Evolutionary conservation across 2,888 invertebrate species (phyloP), one percentile per base, ranked within the genome.

Genomic region (Polyommatus icarus): DNA sequence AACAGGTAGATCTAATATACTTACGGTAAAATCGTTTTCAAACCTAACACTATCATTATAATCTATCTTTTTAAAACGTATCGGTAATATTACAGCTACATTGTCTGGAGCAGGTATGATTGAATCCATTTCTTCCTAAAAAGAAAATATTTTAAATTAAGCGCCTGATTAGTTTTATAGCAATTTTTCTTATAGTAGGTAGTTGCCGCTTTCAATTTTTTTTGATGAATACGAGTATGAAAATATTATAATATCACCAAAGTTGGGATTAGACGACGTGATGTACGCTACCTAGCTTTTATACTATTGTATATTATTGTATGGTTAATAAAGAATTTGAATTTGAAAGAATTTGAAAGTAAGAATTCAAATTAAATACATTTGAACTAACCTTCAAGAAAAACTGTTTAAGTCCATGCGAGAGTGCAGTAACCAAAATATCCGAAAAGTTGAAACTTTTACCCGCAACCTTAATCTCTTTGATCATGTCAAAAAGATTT

Each of bases 11-110:
- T 92, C 89, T 76, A 95, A 81, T 79, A 94, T 86, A 3, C 92
- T 93, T 12, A 95, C 92, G 8, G 94, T 93, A 82, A 95, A 94
- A 80, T 90, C 88, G 81, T 95, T 95, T 78, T 89, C 87, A 61
- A 94, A 80, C 54, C 83, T 84, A 50, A 87, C 80, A 71, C 81
- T 81, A 59, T 82, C 80, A 71, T 82, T 78, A 54, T 79, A 79
- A 57, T 82, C 32, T 78, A 71, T 82, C 24, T 73, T 84, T 83
- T 29, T 87, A 84, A 78, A 89, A 83, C 88, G 86, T 73, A 89
- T 83, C 72, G 90, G 89, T 76, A 90, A 81, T 67, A 90, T 85
- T 71, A 89, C 87, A 78, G 88, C 87, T 81, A 90, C 84, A 29
- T 88, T 84, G 61, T 87, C 86, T 76, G 90, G 90, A 81, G 88